A percentile compares a stretch with the other conserved stretches of the same genome.
These are phyloP conservation scores for Gallinago stenura DNA, from an alignment of 2,797 vertebrate species.

Conservation along the genomic window DNA sequence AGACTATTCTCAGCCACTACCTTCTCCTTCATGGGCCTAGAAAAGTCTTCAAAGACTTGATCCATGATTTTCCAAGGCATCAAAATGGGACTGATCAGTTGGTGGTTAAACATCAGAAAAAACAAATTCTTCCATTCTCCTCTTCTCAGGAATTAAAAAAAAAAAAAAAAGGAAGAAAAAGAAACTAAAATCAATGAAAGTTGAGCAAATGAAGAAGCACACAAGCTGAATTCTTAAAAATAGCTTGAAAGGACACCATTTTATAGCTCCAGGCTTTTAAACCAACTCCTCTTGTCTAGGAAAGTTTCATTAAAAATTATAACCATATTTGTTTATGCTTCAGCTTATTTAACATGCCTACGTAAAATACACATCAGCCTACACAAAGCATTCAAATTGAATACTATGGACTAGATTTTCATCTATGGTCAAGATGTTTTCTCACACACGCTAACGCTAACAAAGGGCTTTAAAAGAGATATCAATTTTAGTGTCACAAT, in stretches of 20 bases:
- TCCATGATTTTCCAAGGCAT: not conserved
- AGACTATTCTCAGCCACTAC: not conserved
- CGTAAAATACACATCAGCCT: not conserved
- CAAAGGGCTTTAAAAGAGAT: not conserved
- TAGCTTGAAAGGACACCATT: not conserved
- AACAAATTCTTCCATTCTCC: not conserved
- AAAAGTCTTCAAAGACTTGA: not conserved
- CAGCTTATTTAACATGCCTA: not conserved
- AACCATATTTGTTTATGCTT: not conserved
- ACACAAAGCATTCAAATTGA: not conserved
- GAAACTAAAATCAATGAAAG: not conserved
- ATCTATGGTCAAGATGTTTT: not conserved
- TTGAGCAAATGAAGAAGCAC: not conserved
- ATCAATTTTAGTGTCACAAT: not conserved
- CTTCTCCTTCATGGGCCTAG: not conserved
- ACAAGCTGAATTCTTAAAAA: not conserved
- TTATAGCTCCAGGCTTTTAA: constrained; percentile 15
- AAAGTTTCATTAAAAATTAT: not conserved
- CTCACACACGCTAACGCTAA: not conserved
- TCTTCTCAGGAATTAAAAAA: not conserved
- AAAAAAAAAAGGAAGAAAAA: too few species aligned
- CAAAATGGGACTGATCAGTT: not conserved
- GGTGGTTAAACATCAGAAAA: not conserved
- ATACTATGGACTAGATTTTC: not conserved
- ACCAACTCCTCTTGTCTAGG: not conserved